Conservation (phyloP, 2,888 invertebrate species). For the Drosophila mettleri region DNA sequence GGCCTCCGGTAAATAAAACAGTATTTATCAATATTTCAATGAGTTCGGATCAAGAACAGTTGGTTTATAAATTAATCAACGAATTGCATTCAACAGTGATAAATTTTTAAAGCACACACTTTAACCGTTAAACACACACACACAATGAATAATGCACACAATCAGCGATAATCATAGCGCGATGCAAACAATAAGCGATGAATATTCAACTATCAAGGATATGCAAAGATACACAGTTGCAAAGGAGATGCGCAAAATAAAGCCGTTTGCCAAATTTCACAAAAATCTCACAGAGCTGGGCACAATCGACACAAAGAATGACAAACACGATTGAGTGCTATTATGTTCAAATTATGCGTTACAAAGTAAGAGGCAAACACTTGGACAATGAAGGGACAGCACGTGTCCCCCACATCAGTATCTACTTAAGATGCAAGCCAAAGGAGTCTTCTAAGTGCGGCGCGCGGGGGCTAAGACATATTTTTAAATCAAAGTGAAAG, state of each 20-base stretch:
- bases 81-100: conserved; percentile 29
- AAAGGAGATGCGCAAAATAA: conserved; percentile 8
- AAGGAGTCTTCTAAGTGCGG: conserved; percentile 26
- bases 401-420: conserved; percentile 21
- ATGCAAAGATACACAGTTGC: neutral
- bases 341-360: conserved; percentile 71
- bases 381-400: conserved; percentile 24
- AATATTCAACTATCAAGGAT: conserved; percentile 18
- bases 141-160: conserved; percentile 44
- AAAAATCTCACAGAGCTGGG: conserved; percentile 22
- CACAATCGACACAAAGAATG: conserved; percentile 22
- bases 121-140: conserved; percentile 43
- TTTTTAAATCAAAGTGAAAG: conserved; percentile 75
- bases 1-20: conserved; percentile 32
- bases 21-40: conserved; percentile 36
- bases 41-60: conserved; percentile 16
- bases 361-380: conserved; percentile 55
- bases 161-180: conserved; percentile 36
- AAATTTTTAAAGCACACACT: conserved; percentile 23
- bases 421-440: conserved; percentile 20
- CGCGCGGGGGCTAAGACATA: conserved; percentile 65
- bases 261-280: conserved; percentile 28
- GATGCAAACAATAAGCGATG: conserved; percentile 34
- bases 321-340: conserved; percentile 47
- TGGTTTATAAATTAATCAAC: conserved; percentile 41